These are phyloP conservation scores for Sakesphorus luctuosus DNA, from an alignment of 2,113 vertebrate genomes.

Conservation along the genomic window DNA sequence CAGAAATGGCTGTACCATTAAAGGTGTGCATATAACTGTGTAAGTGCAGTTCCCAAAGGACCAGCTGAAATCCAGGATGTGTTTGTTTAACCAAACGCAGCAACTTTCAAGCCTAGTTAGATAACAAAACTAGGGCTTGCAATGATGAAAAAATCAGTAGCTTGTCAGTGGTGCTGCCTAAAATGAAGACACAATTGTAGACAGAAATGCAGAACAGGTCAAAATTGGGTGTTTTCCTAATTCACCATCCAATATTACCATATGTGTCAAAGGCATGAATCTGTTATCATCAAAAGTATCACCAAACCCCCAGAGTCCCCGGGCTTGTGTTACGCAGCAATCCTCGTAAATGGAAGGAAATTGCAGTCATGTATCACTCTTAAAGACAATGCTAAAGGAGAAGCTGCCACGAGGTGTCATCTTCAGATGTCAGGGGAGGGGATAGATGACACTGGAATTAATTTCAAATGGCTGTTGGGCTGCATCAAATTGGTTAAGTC, in stretches of 20 bases:
- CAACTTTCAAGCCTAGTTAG: not conserved
- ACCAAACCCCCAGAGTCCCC: not conserved
- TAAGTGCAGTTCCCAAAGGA: not conserved
- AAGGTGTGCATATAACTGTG: not conserved
- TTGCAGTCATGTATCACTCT: constrained; percentile 1
- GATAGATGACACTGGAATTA: constrained; percentile 13
- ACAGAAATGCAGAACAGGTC: not conserved
- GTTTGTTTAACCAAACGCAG: not conserved
- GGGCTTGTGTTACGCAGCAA: not conserved
- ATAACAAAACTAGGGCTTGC: not conserved
- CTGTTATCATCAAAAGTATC: not conserved
- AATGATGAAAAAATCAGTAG: not conserved
- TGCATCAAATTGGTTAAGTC: not conserved
- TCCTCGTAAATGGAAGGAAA: constrained; percentile 1
- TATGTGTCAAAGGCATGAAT: not conserved
- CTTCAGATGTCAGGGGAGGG: constrained; percentile 1
- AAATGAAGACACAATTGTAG: not conserved
- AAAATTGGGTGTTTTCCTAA: not conserved
- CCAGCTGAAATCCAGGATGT: not conserved
- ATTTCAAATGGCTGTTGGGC: not conserved
- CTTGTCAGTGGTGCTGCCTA: not conserved
- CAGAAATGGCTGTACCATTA: not conserved
- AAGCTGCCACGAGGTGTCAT: not conserved
- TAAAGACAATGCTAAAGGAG: constrained; percentile 16
- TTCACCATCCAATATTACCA: not conserved